These are phyloP conservation scores for Uria aalge DNA, from an alignment of 2,113 vertebrate genomes.

Conservation along the genomic window DNA sequence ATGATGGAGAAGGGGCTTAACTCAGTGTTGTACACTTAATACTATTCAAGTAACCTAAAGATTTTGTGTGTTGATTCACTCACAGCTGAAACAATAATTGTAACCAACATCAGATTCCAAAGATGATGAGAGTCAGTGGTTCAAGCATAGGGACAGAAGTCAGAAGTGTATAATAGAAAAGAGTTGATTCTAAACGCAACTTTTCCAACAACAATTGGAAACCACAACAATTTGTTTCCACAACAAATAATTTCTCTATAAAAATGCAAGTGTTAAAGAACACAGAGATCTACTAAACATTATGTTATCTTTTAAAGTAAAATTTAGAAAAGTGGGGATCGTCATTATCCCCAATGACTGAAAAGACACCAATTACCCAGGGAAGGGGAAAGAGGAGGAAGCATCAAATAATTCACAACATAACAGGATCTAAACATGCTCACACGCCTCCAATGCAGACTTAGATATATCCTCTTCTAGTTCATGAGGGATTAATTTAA, in stretches of 20 bases:
- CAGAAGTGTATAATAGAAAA: background rate
- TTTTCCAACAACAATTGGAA: background rate
- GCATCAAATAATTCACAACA: background rate
- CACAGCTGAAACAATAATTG: constrained; percentile 54
- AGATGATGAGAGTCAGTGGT: background rate
- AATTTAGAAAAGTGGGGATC: background rate
- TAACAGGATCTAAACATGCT: background rate
- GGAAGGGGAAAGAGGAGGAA: background rate
- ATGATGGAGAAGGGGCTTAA: constrained; percentile 57
- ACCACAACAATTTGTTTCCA: too few species aligned
- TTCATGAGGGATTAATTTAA: background rate
- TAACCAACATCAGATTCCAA: background rate
- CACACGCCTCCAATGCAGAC: background rate
- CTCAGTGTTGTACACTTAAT: background rate
- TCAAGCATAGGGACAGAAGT: background rate
- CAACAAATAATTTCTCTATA: background rate
- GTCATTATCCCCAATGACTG: background rate
- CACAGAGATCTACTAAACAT: background rate
- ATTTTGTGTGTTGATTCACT: background rate
- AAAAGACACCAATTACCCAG: background rate
- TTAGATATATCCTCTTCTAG: background rate
- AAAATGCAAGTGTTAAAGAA: background rate
- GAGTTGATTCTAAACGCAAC: background rate
- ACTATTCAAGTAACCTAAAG: background rate
- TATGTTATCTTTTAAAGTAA: background rate